A percentile compares a stretch with the other conserved stretches of the same genome.
These are phyloP conservation scores for Sarcophaga bullata DNA, from an alignment of 1,140 invertebrate genomes.

Conservation along the genomic window DNA sequence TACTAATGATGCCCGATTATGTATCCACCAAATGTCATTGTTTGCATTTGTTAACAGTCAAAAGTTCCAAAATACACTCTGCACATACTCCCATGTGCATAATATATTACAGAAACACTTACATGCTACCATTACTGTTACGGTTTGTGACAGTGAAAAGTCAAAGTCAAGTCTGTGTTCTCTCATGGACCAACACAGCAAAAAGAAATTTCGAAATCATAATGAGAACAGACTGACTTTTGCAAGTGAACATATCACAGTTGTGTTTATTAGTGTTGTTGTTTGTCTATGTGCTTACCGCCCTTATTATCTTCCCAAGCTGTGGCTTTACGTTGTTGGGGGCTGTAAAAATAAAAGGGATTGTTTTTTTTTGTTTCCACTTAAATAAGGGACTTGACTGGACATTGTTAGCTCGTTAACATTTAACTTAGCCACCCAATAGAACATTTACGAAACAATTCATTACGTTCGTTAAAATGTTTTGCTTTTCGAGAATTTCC, in stretches of 20 bases:
- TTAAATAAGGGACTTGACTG: neutral
- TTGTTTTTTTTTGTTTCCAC: neutral
- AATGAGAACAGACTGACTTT: neutral
- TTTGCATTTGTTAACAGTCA: conserved; percentile 36
- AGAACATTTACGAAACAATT: too few species aligned
- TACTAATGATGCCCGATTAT: conserved; percentile 34
- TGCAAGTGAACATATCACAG: neutral
- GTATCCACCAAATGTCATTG: conserved; percentile 31
- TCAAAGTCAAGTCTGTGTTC: too few species aligned
- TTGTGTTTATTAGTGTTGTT: neutral
- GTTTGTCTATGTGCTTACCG: too few species aligned
- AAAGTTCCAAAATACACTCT: conserved; percentile 26
- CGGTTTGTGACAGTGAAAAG: too few species aligned
- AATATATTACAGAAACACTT: neutral
- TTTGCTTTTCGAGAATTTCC: too few species aligned
- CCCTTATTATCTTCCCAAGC: too few species aligned
- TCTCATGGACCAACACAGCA: neutral
- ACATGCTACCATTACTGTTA: too few species aligned
- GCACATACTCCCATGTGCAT: neutral
- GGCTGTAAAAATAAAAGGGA: neutral
- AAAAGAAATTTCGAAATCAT: neutral
- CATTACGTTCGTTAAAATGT: too few species aligned
- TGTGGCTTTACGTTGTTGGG: neutral
- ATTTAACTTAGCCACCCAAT: neutral
- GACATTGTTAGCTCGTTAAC: conserved; percentile 1